Conservation (phyloP, 2,888 invertebrate species). For the Hirtodrosophila trivittata region DNA sequence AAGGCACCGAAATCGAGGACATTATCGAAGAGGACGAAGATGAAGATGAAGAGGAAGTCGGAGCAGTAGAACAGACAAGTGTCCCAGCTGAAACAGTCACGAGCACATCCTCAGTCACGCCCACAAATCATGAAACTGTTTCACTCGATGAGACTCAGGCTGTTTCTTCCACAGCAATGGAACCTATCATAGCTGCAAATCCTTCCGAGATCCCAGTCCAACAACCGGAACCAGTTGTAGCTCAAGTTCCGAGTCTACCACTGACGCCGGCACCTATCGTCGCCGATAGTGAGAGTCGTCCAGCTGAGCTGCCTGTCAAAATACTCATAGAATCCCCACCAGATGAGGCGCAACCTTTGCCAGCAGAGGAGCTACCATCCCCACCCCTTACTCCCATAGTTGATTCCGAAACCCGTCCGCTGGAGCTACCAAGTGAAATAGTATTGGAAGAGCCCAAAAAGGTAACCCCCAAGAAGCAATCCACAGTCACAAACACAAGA, state of each 20-base stretch:
- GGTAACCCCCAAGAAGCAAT: constrained; percentile 47
- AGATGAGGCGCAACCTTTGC: not conserved
- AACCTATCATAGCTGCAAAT: not conserved
- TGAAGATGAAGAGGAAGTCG: constrained; percentile 33
- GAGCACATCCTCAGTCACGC: constrained; percentile 54
- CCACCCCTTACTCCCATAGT: constrained; percentile 41
- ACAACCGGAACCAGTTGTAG: not conserved
- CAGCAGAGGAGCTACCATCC: constrained; percentile 14
- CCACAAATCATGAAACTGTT: constrained; percentile 47
- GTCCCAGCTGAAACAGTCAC: constrained; percentile 45
- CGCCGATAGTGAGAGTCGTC: constrained; percentile 33
- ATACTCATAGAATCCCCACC: constrained; percentile 2
- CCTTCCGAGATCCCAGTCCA: not conserved
- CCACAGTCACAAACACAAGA: constrained; percentile 7
- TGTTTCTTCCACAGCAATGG: constrained; percentile 52
- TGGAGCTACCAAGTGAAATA: constrained; percentile 60
- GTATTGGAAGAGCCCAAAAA: constrained; percentile 67
- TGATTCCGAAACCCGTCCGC: constrained; percentile 62
- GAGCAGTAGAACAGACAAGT: constrained; percentile 6
- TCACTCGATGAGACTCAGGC: constrained; percentile 27
- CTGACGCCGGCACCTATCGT: not conserved
- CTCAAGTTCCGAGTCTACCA: not conserved
- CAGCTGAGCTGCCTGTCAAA: constrained; percentile 34
- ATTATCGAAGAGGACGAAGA: constrained; percentile 57
- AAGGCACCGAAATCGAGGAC: constrained; percentile 67